Evolutionary conservation across 2,797 vertebrate species (phyloP).

Genomic region (Odontamblyopus lacepedii): DNA sequence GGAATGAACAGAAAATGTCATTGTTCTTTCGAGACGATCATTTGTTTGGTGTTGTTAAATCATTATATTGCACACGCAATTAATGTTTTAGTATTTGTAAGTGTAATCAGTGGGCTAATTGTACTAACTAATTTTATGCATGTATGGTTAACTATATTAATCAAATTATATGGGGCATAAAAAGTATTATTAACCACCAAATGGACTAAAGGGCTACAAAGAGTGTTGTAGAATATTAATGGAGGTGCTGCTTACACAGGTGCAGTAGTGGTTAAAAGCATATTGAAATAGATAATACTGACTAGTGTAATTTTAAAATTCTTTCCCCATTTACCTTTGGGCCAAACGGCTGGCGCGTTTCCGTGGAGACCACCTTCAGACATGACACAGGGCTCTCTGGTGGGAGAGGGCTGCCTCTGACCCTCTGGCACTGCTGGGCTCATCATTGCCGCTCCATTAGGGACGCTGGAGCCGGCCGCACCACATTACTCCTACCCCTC

Average conservation of each 20-base stretch:
- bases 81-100: conserved; percentile 3
- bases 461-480: conserved; percentile 75
- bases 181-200: not conserved
- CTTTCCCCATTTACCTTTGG: conserved; percentile 60
- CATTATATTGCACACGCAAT: conserved; percentile 1
- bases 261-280: conserved; percentile 1
- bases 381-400: conserved; percentile 73
- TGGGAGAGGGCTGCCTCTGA: conserved; percentile 77
- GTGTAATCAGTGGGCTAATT: conserved; percentile 9
- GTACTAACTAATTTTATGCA: conserved; percentile 6
- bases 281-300: conserved; percentile 36
- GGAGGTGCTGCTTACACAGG: not conserved
- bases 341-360: conserved; percentile 60
- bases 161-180: conserved; percentile 10
- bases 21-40: not conserved
- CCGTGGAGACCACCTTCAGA: conserved; percentile 76
- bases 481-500: conserved; percentile 76
- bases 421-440: conserved; percentile 78
- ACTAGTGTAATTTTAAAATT: conserved; percentile 42
- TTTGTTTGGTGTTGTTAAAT: conserved; percentile 4
- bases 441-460: conserved; percentile 82
- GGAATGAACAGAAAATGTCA: not conserved
- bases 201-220: not conserved
- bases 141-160: conserved; percentile 1
- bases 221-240: conserved; percentile 9